Conservation (phyloP, 1,140 invertebrate genomes). For the Macrobrachium nipponense region DNA sequence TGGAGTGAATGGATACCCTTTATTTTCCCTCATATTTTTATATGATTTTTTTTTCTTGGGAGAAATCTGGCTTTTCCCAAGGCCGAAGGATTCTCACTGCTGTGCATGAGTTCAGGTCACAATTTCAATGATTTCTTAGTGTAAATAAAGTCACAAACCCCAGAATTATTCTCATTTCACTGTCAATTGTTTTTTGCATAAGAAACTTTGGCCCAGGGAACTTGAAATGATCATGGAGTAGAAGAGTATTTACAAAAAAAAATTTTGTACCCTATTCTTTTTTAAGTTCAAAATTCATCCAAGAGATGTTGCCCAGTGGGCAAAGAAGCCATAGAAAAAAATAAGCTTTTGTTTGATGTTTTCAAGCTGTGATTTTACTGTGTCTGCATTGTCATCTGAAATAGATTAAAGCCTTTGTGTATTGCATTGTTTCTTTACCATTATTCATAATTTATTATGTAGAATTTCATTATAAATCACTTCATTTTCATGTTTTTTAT, state of each 20-base stretch:
- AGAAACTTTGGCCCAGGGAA: slow-evolving; percentile 51
- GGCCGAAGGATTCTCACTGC: slow-evolving; percentile 41
- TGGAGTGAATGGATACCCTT: too few species aligned
- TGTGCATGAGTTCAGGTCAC: slow-evolving; percentile 37
- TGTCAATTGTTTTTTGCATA: slow-evolving; percentile 31
- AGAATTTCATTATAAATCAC: not conserved
- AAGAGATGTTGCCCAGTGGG: slow-evolving; percentile 44
- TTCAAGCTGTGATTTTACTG: slow-evolving; percentile 62
- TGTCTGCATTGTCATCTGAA: slow-evolving; percentile 63
- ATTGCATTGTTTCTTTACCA: not conserved
- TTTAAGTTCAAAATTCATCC: slow-evolving; percentile 44
- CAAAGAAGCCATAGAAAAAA: slow-evolving; percentile 52
- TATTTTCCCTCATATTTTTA: slow-evolving; percentile 7
- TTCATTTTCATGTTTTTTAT: too few species aligned
- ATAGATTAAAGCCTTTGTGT: slow-evolving; percentile 62
- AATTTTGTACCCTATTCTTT: slow-evolving; percentile 56
- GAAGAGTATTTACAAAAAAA: slow-evolving; percentile 52
- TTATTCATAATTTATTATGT: too few species aligned
- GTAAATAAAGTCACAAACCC: slow-evolving; percentile 56
- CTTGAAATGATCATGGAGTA: slow-evolving; percentile 45
- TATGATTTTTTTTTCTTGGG: slow-evolving; percentile 28
- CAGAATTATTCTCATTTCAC: slow-evolving; percentile 49
- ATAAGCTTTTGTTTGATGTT: slow-evolving; percentile 63
- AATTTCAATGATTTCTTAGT: slow-evolving; percentile 44
- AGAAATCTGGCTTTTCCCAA: slow-evolving; percentile 53